phyloP scores from a whole-genome alignment of 2,888 invertebrate genomes.

The Sicus ferrugineus region DNA sequence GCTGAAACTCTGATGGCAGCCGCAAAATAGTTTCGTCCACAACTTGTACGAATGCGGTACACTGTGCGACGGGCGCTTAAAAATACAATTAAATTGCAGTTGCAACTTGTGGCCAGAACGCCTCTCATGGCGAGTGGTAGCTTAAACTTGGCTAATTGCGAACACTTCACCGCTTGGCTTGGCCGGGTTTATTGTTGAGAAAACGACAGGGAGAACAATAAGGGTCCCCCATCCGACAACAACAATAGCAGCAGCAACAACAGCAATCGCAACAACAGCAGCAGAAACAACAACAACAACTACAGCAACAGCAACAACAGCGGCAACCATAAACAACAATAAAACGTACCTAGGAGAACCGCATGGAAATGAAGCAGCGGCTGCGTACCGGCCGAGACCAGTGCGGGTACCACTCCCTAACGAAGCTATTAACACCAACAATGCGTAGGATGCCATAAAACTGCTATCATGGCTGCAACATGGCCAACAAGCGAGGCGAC shows the following conservation, averaged over 20 bases:
- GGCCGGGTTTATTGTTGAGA: not conserved
- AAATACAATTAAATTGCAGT: no score
- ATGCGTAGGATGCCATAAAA: constrained; percentile 28
- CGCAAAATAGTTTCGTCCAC: no score
- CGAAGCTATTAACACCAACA: constrained; percentile 25
- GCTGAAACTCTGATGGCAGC: no score
- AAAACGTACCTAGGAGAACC: not conserved
- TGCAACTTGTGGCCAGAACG: no score
- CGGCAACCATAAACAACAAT: not conserved
- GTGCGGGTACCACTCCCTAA: constrained; percentile 6
- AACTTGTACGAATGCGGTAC: no score
- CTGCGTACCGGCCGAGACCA: not conserved
- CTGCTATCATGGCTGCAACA: constrained; percentile 8
- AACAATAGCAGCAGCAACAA: not conserved
- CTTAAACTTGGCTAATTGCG: not conserved
- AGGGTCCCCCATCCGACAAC: no score
- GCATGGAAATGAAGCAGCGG: not conserved
- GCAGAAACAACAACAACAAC: not conserved
- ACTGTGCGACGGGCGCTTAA: no score
- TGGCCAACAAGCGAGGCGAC: constrained; percentile 11
- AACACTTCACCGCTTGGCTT: not conserved
- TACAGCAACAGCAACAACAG: not conserved
- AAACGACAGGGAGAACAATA: not conserved
- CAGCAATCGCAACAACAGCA: not conserved
- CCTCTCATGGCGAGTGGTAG: not conserved